A percentile compares a stretch with the other conserved stretches of the same genome.
Evolutionary conservation across 2,113 vertebrate genomes (phyloP).

Genomic region (Pachycephala philippinensis): DNA sequence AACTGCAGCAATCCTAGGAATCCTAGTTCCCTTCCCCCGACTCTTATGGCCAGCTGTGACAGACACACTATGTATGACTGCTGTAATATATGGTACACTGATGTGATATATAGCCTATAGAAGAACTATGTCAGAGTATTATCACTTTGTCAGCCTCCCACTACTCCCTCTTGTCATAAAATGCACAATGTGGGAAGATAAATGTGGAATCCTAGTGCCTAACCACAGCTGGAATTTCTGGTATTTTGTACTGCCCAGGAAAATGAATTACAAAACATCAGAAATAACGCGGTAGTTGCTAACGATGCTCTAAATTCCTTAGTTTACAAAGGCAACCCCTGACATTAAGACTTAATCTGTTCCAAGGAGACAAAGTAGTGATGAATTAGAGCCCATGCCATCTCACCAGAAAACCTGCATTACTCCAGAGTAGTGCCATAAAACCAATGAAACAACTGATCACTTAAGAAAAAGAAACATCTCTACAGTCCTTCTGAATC

Average conservation of each 20-base stretch:
- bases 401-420: neutral
- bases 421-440: neutral
- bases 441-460: neutral
- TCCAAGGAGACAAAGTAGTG: neutral
- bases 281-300: neutral
- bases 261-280: neutral
- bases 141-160: neutral
- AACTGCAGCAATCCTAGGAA: neutral
- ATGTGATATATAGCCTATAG: neutral
- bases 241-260: neutral
- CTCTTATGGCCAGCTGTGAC: neutral
- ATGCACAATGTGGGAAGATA: neutral
- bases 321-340: neutral
- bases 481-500: neutral
- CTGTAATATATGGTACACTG: neutral
- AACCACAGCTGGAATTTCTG: neutral
- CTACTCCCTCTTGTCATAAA: neutral
- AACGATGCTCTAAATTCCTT: neutral
- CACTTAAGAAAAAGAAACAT: neutral
- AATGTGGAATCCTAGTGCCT: neutral
- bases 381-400: neutral
- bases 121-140: neutral
- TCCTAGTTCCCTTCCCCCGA: neutral
- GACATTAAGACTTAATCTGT: neutral
- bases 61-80: accelerated